These are phyloP conservation scores for Sparidentex hasta DNA, from an alignment of 2,797 vertebrate genomes.

Conservation along the genomic window DNA sequence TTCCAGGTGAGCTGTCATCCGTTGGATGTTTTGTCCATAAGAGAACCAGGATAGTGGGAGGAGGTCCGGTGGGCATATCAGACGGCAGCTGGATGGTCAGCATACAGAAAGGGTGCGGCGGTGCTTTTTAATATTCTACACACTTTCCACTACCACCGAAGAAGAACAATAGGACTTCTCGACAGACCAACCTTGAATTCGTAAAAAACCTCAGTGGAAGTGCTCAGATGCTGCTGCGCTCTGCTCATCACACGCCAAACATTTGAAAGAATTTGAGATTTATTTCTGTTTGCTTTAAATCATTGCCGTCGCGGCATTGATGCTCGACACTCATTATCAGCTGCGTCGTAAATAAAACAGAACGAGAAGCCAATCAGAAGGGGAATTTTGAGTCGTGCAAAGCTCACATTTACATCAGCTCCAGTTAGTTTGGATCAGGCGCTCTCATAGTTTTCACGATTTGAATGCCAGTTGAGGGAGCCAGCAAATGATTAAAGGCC, in stretches of 20 bases:
- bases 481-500: no score
- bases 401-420: background rate
- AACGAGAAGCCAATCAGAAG: background rate
- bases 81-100: conserved; percentile 98
- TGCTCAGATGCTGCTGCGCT: background rate
- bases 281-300: background rate
- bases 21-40: conserved; percentile 85
- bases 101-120: conserved; percentile 88
- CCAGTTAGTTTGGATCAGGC: background rate
- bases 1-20: conserved; percentile 71
- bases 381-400: background rate
- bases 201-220: background rate
- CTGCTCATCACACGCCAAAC: background rate
- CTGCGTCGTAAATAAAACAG: background rate
- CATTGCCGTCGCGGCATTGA: background rate
- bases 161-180: conserved; percentile 26
- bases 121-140: conserved; percentile 43
- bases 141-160: conserved; percentile 29
- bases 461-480: no score
- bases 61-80: conserved; percentile 90
- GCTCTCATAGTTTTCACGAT: no score
- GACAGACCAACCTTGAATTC: conserved; percentile 20
- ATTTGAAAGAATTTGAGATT: background rate
- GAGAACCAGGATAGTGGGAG: conserved; percentile 92
- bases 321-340: background rate